phyloP scores from a whole-genome alignment of 2,113 vertebrate species.

The Herpailurus yagouaroundi region DNA sequence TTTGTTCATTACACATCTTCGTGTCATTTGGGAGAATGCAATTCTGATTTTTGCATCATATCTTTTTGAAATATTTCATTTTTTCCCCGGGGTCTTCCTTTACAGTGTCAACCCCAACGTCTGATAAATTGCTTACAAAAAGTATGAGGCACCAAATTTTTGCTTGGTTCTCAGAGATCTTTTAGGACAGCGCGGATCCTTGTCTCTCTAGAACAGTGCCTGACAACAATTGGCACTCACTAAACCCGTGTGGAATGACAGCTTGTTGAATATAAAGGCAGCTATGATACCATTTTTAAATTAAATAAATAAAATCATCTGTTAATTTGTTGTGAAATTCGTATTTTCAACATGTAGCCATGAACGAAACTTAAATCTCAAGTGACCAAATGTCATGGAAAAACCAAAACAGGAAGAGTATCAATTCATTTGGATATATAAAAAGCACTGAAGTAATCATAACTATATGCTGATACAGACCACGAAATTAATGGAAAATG shows the following conservation, averaged over 20 bases:
- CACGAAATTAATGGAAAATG: background rate
- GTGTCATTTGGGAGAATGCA: background rate
- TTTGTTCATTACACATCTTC: background rate
- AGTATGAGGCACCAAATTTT: background rate
- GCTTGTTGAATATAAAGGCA: background rate
- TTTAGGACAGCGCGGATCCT: background rate
- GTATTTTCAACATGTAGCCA: background rate
- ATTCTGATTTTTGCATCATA: background rate
- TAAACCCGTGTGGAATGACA: background rate
- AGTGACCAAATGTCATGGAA: background rate
- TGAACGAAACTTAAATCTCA: background rate
- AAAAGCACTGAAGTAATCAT: background rate
- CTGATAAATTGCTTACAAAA: background rate
- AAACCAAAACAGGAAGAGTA: background rate
- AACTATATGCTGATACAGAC: no score
- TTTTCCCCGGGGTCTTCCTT: background rate
- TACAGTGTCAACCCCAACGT: background rate
- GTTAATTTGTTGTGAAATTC: background rate
- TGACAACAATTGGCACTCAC: background rate
- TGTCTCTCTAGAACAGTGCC: background rate
- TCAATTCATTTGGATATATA: background rate
- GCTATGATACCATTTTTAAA: background rate
- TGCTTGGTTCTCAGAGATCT: background rate
- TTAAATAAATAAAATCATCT: background rate
- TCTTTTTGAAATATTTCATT: background rate